Percentiles rank a stretch among this genome's conserved stretches.
Conservation (phyloP, 2,113 vertebrate species). For the Anguilla japonica region DNA sequence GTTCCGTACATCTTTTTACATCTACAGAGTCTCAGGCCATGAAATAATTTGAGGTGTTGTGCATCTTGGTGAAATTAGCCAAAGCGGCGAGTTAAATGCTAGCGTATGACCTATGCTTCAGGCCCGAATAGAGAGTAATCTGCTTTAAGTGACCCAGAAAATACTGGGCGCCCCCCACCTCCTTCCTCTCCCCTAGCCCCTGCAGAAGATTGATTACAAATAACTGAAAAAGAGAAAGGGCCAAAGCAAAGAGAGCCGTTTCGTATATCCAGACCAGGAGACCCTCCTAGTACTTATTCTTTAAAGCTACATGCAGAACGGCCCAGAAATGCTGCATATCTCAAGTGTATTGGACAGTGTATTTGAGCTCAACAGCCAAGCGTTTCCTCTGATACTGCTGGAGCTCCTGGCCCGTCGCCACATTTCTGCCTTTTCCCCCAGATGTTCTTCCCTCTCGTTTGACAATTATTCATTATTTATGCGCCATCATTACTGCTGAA, state of each 20-base stretch:
- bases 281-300: not conserved
- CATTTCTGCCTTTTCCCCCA: not conserved
- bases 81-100: not conserved
- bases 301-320: not conserved
- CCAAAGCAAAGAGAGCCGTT: not conserved
- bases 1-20: not conserved
- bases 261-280: not conserved
- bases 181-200: not conserved
- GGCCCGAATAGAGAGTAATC: not conserved
- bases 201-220: not conserved
- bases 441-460: not conserved
- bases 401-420: not conserved
- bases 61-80: not conserved
- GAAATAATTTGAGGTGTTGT: not conserved
- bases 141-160: conserved; percentile 10
- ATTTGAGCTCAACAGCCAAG: not conserved
- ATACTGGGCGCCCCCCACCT: not conserved
- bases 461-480: not conserved
- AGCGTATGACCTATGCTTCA: not conserved
- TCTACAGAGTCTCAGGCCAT: not conserved
- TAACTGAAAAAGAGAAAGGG: conserved; percentile 1
- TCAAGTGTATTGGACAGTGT: not conserved
- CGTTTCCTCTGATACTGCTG: not conserved
- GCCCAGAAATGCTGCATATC: not conserved
- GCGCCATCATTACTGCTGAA: not conserved